A percentile compares a stretch with the other conserved stretches of the same genome.
These are phyloP conservation scores for Drosophila merina DNA, from an alignment of 2,888 invertebrate genomes.

Conservation along the genomic window DNA sequence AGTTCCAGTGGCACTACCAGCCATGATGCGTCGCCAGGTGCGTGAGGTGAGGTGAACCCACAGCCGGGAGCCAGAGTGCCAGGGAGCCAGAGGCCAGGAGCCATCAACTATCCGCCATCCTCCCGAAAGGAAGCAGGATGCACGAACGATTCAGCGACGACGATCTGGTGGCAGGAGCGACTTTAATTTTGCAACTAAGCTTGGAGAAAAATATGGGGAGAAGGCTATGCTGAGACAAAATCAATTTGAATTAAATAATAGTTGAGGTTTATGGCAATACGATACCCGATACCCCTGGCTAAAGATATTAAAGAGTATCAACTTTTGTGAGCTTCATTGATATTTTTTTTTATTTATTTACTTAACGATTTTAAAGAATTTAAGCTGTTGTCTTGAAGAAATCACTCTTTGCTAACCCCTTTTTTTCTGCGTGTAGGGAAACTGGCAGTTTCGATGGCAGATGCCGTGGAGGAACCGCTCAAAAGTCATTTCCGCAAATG, in stretches of 20 bases:
- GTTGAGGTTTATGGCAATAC: background rate
- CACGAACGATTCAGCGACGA: constrained; percentile 29
- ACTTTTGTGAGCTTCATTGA: no score
- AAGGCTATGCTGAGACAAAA: constrained; percentile 44
- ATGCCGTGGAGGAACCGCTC: constrained; percentile 70
- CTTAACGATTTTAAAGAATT: no score
- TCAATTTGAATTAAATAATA: background rate
- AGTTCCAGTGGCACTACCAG: background rate
- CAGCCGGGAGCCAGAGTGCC: background rate
- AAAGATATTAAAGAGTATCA: no score
- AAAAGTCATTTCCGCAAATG: constrained; percentile 80
- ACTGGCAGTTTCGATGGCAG: constrained; percentile 45
- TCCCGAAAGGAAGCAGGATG: constrained; percentile 39
- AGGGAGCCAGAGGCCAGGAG: constrained; percentile 13
- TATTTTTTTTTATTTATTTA: no score
- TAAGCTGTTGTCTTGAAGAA: background rate
- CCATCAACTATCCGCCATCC: constrained; percentile 30
- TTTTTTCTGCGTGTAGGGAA: constrained; percentile 4
- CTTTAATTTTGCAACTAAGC: constrained; percentile 78
- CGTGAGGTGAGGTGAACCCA: constrained; percentile 28
- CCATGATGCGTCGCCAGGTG: constrained; percentile 48
- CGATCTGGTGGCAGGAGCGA: constrained; percentile 56
- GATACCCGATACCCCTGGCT: no score
- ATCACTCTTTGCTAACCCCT: background rate
- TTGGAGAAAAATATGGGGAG: constrained; percentile 20